These are phyloP conservation scores for Allygus modestus DNA, from an alignment of 2,888 invertebrate species.

Conservation along the genomic window DNA sequence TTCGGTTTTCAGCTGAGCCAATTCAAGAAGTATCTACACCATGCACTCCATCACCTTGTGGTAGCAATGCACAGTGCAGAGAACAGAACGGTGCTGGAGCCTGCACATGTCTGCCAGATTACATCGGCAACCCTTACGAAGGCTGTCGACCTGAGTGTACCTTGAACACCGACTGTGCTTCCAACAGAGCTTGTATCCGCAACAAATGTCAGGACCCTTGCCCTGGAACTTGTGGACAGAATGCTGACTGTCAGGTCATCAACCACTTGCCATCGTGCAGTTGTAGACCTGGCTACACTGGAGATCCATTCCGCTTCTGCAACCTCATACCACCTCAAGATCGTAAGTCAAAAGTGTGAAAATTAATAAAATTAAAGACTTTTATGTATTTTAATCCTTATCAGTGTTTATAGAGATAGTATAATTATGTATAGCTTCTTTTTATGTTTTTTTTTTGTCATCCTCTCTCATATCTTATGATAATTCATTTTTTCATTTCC, in stretches of 20 bases:
- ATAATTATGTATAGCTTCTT: too few relatives aligned
- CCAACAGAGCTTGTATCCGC: slow-evolving; percentile 80
- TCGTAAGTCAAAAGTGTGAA: slow-evolving; percentile 73
- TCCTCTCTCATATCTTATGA: too few relatives aligned
- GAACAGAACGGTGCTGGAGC: slow-evolving; percentile 85
- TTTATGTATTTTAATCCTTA: too few relatives aligned
- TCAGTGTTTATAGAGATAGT: too few relatives aligned
- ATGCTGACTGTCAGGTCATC: slow-evolving; percentile 82
- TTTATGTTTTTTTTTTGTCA: too few relatives aligned
- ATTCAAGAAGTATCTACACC: slow-evolving; percentile 75
- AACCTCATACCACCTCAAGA: slow-evolving; percentile 75
- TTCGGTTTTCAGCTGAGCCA: slow-evolving; percentile 63
- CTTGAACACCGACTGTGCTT: slow-evolving; percentile 82
- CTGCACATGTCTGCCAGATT: slow-evolving; percentile 84
- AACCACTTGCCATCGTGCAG: slow-evolving; percentile 83
- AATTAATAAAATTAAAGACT: too few relatives aligned
- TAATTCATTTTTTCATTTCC: too few relatives aligned
- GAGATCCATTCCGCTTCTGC: slow-evolving; percentile 82
- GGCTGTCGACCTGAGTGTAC: slow-evolving; percentile 83
- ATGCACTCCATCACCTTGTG: slow-evolving; percentile 85
- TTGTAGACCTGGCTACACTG: slow-evolving; percentile 80
- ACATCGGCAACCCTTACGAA: slow-evolving; percentile 85
- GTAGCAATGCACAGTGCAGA: slow-evolving; percentile 84
- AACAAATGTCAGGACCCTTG: slow-evolving; percentile 84
- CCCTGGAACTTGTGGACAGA: slow-evolving; percentile 83